Percentiles rank a stretch among this genome's conserved stretches.
phyloP scores from a whole-genome alignment of 2,888 invertebrate genomes.

The Troides helena region DNA sequence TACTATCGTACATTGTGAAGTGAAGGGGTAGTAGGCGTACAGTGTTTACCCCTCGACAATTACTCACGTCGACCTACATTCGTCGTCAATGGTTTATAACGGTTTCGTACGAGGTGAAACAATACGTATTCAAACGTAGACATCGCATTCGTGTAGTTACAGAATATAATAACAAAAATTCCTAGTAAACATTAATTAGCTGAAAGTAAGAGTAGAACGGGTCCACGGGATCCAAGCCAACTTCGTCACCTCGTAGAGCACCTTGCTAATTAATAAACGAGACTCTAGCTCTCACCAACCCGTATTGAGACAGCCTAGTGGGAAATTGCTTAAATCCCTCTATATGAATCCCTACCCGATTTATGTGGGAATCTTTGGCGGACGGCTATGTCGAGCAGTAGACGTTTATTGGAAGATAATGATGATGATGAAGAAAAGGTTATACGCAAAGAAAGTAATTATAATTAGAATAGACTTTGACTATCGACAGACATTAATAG shows the following conservation, averaged over 20 bases:
- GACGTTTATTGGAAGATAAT: not conserved
- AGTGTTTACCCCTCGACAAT: not conserved
- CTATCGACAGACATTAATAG: not conserved
- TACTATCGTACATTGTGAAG: not conserved
- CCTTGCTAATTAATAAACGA: no score
- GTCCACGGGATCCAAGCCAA: no score
- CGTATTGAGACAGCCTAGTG: no score
- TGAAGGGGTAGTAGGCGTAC: not conserved
- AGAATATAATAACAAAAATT: not conserved
- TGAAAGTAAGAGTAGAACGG: not conserved
- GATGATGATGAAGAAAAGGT: not conserved
- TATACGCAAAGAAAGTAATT: not conserved
- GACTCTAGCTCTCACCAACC: no score
- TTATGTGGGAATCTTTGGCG: no score
- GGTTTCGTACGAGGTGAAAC: not conserved
- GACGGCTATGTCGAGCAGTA: no score
- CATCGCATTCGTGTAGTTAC: not conserved
- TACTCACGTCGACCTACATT: not conserved
- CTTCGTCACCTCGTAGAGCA: no score
- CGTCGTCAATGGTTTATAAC: not conserved
- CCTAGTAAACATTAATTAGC: not conserved
- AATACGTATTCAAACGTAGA: not conserved
- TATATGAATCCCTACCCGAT: no score
- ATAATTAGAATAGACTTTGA: not conserved
- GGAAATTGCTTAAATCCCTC: no score